Percentiles rank a stretch among this genome's conserved stretches.
phyloP scores from a whole-genome alignment of 1,140 invertebrate species.

The Lordiphosa stackelbergi region DNA sequence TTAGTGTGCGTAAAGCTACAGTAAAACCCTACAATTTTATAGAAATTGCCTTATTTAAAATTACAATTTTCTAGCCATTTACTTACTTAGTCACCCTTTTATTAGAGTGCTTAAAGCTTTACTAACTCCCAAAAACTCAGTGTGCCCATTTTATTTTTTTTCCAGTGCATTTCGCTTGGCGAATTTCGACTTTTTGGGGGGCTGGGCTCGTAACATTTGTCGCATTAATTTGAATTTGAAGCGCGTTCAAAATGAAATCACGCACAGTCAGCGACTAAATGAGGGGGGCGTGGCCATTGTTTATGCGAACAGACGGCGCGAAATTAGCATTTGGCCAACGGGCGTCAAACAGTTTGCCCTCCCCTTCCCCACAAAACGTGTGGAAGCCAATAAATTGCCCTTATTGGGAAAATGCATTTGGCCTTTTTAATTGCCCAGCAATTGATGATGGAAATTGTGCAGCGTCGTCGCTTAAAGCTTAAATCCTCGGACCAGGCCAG shows the following conservation, averaged over 20 bases:
- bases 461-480: constrained; percentile 28
- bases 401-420: constrained; percentile 66
- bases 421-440: constrained; percentile 59
- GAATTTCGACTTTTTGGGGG: not conserved
- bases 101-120: too few relatives aligned
- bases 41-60: too few relatives aligned
- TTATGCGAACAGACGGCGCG: constrained; percentile 56
- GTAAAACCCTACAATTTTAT: too few relatives aligned
- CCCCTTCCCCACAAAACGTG: not conserved
- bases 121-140: too few relatives aligned
- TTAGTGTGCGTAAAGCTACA: too few relatives aligned
- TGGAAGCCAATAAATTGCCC: constrained; percentile 31
- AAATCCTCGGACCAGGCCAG: constrained; percentile 15
- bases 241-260: constrained; percentile 64
- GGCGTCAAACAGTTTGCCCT: constrained; percentile 47
- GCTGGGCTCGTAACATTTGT: constrained; percentile 45
- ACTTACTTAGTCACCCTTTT: too few relatives aligned
- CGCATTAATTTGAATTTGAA: constrained; percentile 63
- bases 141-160: not conserved
- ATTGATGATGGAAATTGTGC: constrained; percentile 43
- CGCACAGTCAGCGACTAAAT: constrained; percentile 13
- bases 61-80: too few relatives aligned
- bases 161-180: not conserved
- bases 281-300: constrained; percentile 28
- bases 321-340: constrained; percentile 62